Percentiles rank a stretch among this genome's conserved stretches.
Evolutionary conservation across 2,113 vertebrate species (phyloP).

Genomic region (Marmota monax): DNA sequence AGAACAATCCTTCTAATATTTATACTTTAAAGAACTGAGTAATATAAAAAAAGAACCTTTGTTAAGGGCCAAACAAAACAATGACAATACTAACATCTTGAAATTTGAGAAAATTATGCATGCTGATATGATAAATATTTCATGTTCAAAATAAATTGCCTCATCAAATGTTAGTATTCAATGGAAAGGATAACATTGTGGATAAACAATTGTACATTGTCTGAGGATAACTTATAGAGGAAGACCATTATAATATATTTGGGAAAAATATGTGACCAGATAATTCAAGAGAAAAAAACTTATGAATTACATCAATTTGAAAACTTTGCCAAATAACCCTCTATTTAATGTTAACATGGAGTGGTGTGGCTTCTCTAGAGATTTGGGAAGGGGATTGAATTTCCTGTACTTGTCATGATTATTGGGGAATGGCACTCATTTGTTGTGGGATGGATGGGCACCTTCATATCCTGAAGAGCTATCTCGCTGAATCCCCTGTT

Average conservation of each 20-base stretch:
- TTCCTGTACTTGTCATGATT: not conserved
- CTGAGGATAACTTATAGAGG: not conserved
- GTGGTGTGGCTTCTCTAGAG: not conserved
- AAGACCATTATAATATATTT: not conserved
- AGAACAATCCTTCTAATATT: not conserved
- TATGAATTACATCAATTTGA: not conserved
- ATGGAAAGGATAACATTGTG: not conserved
- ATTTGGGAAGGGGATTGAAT: not conserved
- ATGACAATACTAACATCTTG: not conserved
- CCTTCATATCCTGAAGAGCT: not conserved
- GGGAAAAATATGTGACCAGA: not conserved
- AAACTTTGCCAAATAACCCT: not conserved
- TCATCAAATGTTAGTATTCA: not conserved
- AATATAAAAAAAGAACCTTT: not conserved
- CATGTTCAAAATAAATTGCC: not conserved
- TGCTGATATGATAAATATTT: not conserved
- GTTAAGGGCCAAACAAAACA: not conserved
- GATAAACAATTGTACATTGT: not conserved
- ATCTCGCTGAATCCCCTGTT: not conserved
- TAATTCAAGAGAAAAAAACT: not conserved
- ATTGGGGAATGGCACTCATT: not conserved
- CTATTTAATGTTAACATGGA: not conserved
- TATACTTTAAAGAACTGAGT: not conserved
- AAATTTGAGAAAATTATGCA: not conserved
- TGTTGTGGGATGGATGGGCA: too few relatives aligned